A percentile compares a stretch with the other conserved stretches of the same genome.
phyloP scores from a whole-genome alignment of 2,797 vertebrate genomes.

The Ataeniobius toweri region DNA sequence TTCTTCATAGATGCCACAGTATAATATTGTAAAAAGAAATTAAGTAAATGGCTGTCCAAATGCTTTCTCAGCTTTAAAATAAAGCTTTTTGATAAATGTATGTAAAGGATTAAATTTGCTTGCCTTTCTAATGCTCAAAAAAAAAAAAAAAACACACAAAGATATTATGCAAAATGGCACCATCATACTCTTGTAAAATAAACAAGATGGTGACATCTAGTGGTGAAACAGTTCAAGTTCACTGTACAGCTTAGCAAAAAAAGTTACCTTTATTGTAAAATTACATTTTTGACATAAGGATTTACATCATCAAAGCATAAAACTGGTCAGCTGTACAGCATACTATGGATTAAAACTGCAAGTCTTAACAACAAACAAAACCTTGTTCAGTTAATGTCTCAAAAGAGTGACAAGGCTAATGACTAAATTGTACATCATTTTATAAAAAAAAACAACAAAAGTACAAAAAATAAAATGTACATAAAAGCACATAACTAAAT shows the following conservation, averaged over 20 bases:
- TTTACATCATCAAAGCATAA: slow-evolving; percentile 20
- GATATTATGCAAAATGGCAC: background rate
- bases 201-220: slow-evolving; percentile 54
- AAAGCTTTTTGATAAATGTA: background rate
- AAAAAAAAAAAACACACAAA: no score
- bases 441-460: slow-evolving; percentile 3
- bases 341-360: slow-evolving; percentile 34
- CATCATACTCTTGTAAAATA: background rate
- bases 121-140: background rate
- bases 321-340: slow-evolving; percentile 53
- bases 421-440: slow-evolving; percentile 32
- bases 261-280: slow-evolving; percentile 69
- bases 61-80: background rate
- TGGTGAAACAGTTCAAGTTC: slow-evolving; percentile 42
- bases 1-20: background rate
- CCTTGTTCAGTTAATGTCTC: slow-evolving; percentile 17
- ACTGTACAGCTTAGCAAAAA: slow-evolving; percentile 5
- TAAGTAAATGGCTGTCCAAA: background rate
- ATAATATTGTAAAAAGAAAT: background rate
- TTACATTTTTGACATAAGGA: slow-evolving; percentile 42
- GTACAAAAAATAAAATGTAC: slow-evolving; percentile 13
- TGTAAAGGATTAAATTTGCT: background rate
- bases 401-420: background rate
- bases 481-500: slow-evolving; percentile 20
- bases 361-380: slow-evolving; percentile 1